These are phyloP conservation scores for Odontophorus gujanensis DNA, from an alignment of 2,113 vertebrate species.

Conservation along the genomic window DNA sequence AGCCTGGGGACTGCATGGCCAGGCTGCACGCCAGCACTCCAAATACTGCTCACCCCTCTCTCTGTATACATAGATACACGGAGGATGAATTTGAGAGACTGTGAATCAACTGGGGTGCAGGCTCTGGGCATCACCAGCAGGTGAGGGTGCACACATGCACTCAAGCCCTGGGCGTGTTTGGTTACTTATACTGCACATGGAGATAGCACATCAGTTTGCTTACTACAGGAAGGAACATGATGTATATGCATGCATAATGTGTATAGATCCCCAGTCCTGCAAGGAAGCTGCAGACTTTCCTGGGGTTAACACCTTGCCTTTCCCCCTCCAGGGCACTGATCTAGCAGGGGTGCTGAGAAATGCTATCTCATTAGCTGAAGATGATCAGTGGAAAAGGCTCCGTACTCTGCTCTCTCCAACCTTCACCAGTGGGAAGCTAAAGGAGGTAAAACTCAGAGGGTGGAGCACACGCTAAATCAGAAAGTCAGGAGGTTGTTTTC, in stretches of 20 bases:
- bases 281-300: accelerated
- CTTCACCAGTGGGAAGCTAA: slow-evolving; percentile 87
- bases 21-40: background rate
- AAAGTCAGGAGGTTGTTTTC: background rate
- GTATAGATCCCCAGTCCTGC: background rate
- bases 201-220: background rate
- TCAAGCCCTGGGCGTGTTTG: accelerated
- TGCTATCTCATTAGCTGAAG: slow-evolving; percentile 63
- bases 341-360: slow-evolving; percentile 62
- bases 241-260: background rate
- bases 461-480: background rate
- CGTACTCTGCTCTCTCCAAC: slow-evolving; percentile 82
- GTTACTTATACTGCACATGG: background rate
- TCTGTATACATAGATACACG: accelerated
- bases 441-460: slow-evolving; percentile 77
- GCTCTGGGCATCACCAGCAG: accelerated
- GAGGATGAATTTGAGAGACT: background rate
- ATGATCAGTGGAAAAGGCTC: slow-evolving; percentile 85
- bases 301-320: background rate
- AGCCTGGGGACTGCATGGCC: background rate
- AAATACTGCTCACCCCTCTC: background rate
- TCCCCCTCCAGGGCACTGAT: background rate
- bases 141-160: accelerated
- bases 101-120: background rate
- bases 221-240: background rate